Conservation (phyloP, 2,888 invertebrate genomes). For the Dioctria linearis region DNA sequence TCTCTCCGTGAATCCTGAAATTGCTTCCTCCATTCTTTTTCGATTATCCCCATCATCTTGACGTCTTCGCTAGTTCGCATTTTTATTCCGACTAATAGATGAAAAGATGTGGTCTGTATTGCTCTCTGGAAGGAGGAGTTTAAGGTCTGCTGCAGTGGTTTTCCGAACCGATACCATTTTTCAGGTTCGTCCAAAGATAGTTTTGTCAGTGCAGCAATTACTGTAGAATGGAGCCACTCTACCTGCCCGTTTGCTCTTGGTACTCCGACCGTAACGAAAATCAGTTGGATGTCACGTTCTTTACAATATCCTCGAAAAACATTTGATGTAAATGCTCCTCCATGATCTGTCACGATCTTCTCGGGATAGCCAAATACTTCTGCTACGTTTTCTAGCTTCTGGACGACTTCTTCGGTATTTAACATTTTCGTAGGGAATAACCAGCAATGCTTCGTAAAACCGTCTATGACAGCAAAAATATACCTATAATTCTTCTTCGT, state of each 20-base stretch:
- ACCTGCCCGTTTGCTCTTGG: constrained; percentile 58
- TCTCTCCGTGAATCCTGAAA: neutral
- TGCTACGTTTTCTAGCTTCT: constrained; percentile 54
- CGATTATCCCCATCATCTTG: neutral
- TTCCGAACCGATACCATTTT: constrained; percentile 63
- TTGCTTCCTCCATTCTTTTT: constrained; percentile 25
- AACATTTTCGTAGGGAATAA: constrained; percentile 57
- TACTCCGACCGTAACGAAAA: constrained; percentile 55
- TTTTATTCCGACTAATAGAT: constrained; percentile 61
- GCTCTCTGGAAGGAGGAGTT: constrained; percentile 60
- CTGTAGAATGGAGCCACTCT: constrained; percentile 55
- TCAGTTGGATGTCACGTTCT: constrained; percentile 48
- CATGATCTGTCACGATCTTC: constrained; percentile 53
- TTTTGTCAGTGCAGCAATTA: constrained; percentile 55
- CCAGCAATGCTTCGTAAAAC: constrained; percentile 63
- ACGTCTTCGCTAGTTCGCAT: neutral
- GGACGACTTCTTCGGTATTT: constrained; percentile 55
- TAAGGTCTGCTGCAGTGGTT: constrained; percentile 59
- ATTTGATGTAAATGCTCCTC: constrained; percentile 56
- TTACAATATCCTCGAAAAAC: constrained; percentile 55
- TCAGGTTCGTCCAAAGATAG: constrained; percentile 54
- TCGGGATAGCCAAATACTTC: constrained; percentile 56
- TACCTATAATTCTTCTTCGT: constrained; percentile 62
- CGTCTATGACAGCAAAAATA: constrained; percentile 64
- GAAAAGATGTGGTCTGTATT: constrained; percentile 60